Evolutionary conservation across 2,797 vertebrate genomes (phyloP).

Genomic region (Heteromormyrus szaboi): DNA sequence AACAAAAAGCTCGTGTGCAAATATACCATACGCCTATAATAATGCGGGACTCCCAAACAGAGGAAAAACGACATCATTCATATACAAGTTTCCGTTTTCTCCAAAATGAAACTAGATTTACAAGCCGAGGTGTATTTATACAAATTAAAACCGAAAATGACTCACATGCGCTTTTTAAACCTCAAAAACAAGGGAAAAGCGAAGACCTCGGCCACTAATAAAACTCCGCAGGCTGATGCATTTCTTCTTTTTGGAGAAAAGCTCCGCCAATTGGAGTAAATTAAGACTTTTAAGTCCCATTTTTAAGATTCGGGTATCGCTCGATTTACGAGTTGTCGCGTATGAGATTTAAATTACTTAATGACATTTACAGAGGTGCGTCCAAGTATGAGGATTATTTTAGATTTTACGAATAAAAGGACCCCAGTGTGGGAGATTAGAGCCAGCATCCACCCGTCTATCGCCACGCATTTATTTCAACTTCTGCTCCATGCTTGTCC

Average conservation of each 20-base stretch:
- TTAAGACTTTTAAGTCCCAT: neutral
- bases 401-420: neutral
- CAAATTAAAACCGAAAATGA: neutral
- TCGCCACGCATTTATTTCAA: neutral
- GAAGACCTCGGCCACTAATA: neutral
- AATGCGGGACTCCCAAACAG: neutral
- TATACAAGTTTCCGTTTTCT: neutral
- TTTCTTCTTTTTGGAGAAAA: neutral
- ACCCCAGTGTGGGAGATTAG: neutral
- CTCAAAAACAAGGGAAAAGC: neutral
- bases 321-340: neutral
- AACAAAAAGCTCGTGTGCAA: neutral
- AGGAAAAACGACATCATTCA: neutral
- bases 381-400: neutral
- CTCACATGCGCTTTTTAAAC: neutral
- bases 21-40: neutral
- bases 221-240: neutral
- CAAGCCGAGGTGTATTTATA: neutral
- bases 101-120: neutral
- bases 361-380: neutral
- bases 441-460: neutral
- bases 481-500: neutral
- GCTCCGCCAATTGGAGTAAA: neutral
- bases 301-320: neutral
- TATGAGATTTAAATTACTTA: neutral